A percentile compares a stretch with the other conserved stretches of the same genome.
phyloP scores from a whole-genome alignment of 2,113 vertebrate species.

The Cephalopholis sonnerati region DNA sequence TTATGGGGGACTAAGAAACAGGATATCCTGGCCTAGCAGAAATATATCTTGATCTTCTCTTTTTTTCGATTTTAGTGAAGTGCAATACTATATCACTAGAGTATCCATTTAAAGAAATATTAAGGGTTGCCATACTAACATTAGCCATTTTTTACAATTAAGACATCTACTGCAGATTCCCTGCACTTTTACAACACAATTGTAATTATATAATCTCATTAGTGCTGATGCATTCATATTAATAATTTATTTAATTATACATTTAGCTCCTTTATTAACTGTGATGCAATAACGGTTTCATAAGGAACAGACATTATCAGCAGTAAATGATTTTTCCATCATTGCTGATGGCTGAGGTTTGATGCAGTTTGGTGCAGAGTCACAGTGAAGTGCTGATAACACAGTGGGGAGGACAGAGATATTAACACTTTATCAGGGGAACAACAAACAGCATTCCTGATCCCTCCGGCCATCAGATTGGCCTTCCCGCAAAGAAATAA shows the following conservation, averaged over 20 bases:
- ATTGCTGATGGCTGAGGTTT: conserved; percentile 36
- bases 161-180: not conserved
- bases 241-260: not conserved
- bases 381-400: conserved; percentile 51
- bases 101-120: too few relatives aligned
- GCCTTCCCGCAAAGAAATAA: conserved; percentile 36
- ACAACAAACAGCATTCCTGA: conserved; percentile 47
- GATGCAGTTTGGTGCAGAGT: conserved; percentile 45
- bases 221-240: not conserved
- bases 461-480: conserved; percentile 46
- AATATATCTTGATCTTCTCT: not conserved
- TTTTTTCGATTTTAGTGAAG: not conserved
- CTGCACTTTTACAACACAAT: not conserved
- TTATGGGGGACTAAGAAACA: not conserved
- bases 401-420: conserved; percentile 43
- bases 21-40: not conserved
- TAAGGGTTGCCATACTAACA: not conserved
- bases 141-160: not conserved
- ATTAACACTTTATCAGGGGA: conserved; percentile 56
- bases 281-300: conserved; percentile 8
- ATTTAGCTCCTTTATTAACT: conserved; percentile 23
- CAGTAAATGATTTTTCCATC: conserved; percentile 19
- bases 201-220: not conserved
- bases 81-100: not conserved
- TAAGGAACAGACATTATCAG: conserved; percentile 22